A percentile compares a stretch with the other conserved stretches of the same genome.
Conservation (phyloP, 2,797 vertebrate species). For the Takifugu ocellatus region DNA sequence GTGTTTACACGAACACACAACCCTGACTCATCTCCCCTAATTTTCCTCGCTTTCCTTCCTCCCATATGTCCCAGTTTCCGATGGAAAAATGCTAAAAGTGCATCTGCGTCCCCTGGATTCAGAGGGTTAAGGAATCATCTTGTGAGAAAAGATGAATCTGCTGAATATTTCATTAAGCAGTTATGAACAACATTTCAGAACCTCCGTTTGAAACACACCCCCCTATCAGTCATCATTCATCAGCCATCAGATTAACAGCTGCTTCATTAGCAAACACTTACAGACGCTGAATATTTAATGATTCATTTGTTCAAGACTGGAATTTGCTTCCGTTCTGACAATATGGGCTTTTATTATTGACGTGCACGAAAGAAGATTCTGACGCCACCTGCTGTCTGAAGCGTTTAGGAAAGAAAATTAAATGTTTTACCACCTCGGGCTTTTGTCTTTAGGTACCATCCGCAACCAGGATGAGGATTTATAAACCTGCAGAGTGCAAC, state of each 20-base stretch:
- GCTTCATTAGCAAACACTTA: slow-evolving; percentile 38
- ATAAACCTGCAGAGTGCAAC: too few relatives aligned
- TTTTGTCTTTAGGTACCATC: slow-evolving; percentile 20
- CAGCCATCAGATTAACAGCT: slow-evolving; percentile 34
- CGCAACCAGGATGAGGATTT: slow-evolving; percentile 5
- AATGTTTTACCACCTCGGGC: too few relatives aligned
- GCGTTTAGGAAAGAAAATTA: background rate
- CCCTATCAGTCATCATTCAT: slow-evolving; percentile 27
- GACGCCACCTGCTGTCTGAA: slow-evolving; percentile 53
- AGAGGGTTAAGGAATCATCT: slow-evolving; percentile 37
- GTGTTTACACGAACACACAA: background rate
- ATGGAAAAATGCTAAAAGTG: slow-evolving; percentile 37
- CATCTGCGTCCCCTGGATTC: slow-evolving; percentile 12
- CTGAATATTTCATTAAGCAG: slow-evolving; percentile 62
- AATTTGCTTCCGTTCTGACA: slow-evolving; percentile 29
- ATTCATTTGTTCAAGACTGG: slow-evolving; percentile 29
- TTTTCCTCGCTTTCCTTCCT: slow-evolving; percentile 9
- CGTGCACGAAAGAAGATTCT: slow-evolving; percentile 6
- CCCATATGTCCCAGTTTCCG: slow-evolving; percentile 9
- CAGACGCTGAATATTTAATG: slow-evolving; percentile 42
- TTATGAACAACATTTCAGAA: slow-evolving; percentile 38
- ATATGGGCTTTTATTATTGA: background rate
- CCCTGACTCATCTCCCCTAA: slow-evolving; percentile 5
- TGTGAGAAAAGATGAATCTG: slow-evolving; percentile 23
- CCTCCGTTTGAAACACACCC: slow-evolving; percentile 20